Conservation (phyloP, 2,888 invertebrate species). For the Acholoe squamosa region DNA sequence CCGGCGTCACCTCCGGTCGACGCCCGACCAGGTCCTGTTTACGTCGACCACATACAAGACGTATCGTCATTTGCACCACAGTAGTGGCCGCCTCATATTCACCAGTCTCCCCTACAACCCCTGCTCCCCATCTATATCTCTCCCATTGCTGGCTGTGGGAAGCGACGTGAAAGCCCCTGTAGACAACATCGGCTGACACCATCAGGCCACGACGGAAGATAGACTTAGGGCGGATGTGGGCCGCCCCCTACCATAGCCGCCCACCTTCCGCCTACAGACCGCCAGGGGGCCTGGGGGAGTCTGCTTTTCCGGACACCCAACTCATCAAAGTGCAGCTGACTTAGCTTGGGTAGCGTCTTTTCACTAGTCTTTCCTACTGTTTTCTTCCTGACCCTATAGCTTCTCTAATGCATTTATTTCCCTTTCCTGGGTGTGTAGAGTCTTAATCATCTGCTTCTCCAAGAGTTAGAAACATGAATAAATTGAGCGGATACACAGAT, state of each 20-base stretch:
- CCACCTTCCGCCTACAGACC: not conserved
- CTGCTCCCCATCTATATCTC: not conserved
- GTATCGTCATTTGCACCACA: not conserved
- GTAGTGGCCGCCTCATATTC: not conserved
- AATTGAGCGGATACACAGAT: too few relatives aligned
- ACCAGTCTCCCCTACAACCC: not conserved
- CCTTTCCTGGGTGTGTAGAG: not conserved
- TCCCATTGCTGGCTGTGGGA: not conserved
- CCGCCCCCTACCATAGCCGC: not conserved
- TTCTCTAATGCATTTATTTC: not conserved
- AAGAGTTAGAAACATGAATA: too few relatives aligned
- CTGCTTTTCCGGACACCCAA: not conserved
- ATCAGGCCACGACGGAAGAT: not conserved
- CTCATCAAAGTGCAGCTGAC: not conserved
- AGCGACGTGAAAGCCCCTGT: not conserved
- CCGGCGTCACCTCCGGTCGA: not conserved
- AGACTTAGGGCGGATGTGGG: not conserved
- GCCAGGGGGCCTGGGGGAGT: not conserved
- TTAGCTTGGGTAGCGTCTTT: not conserved
- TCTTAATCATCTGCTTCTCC: not conserved
- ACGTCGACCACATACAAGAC: not conserved
- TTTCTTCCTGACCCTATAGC: too few relatives aligned
- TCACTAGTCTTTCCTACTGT: too few relatives aligned
- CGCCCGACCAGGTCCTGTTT: not conserved
- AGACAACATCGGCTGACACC: not conserved